phyloP scores from a whole-genome alignment of 2,888 invertebrate species.

The Pandemis cinnamomeana region DNA sequence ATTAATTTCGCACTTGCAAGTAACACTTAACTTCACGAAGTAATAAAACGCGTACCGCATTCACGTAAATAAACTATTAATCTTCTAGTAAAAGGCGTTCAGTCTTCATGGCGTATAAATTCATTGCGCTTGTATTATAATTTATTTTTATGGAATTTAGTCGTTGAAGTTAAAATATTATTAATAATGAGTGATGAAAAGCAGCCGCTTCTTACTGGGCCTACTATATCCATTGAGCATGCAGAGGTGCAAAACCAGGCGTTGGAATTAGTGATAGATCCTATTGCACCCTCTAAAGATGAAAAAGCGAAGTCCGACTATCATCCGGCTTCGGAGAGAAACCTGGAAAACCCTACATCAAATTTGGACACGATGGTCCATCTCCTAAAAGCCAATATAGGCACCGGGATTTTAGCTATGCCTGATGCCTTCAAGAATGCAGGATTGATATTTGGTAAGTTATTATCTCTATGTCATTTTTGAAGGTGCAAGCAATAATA shows the following conservation, averaged over 20 bases:
- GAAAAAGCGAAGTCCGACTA: slow-evolving; percentile 68
- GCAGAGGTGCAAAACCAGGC: slow-evolving; percentile 60
- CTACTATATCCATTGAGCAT: slow-evolving; percentile 67
- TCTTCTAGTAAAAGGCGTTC: neutral
- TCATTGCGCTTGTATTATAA: neutral
- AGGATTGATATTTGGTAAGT: slow-evolving; percentile 91
- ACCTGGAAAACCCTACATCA: slow-evolving; percentile 91
- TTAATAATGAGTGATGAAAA: slow-evolving; percentile 87
- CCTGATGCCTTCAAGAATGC: slow-evolving; percentile 97
- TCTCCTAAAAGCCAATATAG: slow-evolving; percentile 89
- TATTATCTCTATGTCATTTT: slow-evolving; percentile 16
- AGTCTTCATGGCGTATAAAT: slow-evolving; percentile 10
- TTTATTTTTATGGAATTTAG: slow-evolving; percentile 23
- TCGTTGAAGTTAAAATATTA: slow-evolving; percentile 14
- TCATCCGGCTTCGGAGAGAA: slow-evolving; percentile 87
- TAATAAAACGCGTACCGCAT: slow-evolving; percentile 9
- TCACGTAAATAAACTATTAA: slow-evolving; percentile 2
- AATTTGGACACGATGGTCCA: slow-evolving; percentile 91
- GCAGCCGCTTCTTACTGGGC: slow-evolving; percentile 86
- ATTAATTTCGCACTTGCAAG: slow-evolving; percentile 9
- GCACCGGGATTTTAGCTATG: slow-evolving; percentile 98
- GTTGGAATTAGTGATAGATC: slow-evolving; percentile 66
- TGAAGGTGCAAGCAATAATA: neutral
- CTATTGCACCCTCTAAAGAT: slow-evolving; percentile 55
- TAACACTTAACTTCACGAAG: slow-evolving; percentile 9